phyloP scores from a whole-genome alignment of 1,140 invertebrate genomes.

The Oryzaephilus surinamensis region DNA sequence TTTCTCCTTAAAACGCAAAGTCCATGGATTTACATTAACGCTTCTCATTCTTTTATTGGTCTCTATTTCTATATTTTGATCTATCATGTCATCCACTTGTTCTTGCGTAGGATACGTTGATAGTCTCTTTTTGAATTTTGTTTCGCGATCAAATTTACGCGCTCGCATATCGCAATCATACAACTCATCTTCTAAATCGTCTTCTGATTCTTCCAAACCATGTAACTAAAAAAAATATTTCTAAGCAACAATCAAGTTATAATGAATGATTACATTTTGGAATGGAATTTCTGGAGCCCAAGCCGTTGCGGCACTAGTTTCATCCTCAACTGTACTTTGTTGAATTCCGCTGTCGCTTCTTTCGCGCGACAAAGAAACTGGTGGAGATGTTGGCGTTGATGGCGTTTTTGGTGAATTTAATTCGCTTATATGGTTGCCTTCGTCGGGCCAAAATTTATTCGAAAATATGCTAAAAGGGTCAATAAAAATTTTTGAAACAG shows the following conservation, averaged over 20 bases:
- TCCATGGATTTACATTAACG: constrained; percentile 78
- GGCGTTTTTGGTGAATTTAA: constrained; percentile 35
- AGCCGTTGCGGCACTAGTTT: constrained; percentile 57
- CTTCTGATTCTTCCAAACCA: too few relatives aligned
- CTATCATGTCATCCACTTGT: constrained; percentile 78
- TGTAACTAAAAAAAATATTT: constrained; percentile 23
- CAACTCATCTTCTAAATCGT: too few relatives aligned
- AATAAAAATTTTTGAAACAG: too few relatives aligned
- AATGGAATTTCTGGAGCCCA: constrained; percentile 89
- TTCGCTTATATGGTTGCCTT: constrained; percentile 34
- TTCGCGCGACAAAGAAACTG: constrained; percentile 27
- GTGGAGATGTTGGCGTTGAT: constrained; percentile 36
- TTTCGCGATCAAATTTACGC: neutral
- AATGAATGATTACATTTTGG: constrained; percentile 82
- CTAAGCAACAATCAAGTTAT: too few relatives aligned
- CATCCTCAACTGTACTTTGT: constrained; percentile 54
- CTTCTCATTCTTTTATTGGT: constrained; percentile 84
- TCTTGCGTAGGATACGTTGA: too few relatives aligned
- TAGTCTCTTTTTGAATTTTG: too few relatives aligned
- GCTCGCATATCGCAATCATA: too few relatives aligned
- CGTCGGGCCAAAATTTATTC: constrained; percentile 43
- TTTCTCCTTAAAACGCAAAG: constrained; percentile 70
- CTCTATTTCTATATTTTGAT: constrained; percentile 83
- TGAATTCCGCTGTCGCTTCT: constrained; percentile 34
- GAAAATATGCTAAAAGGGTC: constrained; percentile 39